Percentiles rank a stretch among this genome's conserved stretches.
These are phyloP conservation scores for Drosophila ironensis DNA, from an alignment of 1,140 invertebrate genomes.

Conservation along the genomic window DNA sequence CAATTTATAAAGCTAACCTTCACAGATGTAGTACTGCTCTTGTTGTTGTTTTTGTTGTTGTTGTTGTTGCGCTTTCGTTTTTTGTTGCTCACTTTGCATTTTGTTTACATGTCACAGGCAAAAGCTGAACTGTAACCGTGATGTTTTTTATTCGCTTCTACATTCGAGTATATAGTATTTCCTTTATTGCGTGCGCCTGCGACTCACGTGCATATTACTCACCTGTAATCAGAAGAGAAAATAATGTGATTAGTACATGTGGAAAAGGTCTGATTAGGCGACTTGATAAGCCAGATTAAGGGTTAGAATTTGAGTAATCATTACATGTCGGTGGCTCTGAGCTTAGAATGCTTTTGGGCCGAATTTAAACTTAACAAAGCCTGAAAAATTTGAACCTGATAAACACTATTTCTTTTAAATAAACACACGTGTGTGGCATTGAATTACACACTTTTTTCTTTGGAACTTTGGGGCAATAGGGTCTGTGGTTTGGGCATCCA, in stretches of 20 bases:
- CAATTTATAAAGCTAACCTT: slow-evolving; percentile 65
- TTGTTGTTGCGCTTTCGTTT: slow-evolving; percentile 15
- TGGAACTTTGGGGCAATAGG: too few relatives aligned
- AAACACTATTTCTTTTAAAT: neutral
- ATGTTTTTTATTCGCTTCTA: slow-evolving; percentile 17
- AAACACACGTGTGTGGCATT: too few relatives aligned
- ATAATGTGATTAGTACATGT: slow-evolving; percentile 20
- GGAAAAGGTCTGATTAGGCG: slow-evolving; percentile 22
- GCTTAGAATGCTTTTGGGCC: neutral
- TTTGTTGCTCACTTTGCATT: slow-evolving; percentile 55
- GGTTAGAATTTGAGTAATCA: slow-evolving; percentile 1
- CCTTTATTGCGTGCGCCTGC: slow-evolving; percentile 26
- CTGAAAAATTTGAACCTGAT: too few relatives aligned
- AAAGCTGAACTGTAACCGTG: slow-evolving; percentile 37
- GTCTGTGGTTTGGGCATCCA: neutral
- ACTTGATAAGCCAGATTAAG: slow-evolving; percentile 12
- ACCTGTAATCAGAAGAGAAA: slow-evolving; percentile 55
- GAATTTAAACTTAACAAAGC: too few relatives aligned
- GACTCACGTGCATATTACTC: slow-evolving; percentile 51
- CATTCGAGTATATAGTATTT: slow-evolving; percentile 19
- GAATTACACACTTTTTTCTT: slow-evolving; percentile 18
- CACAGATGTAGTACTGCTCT: too few relatives aligned
- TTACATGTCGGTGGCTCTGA: neutral
- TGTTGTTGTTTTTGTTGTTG: too few relatives aligned
- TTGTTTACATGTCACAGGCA: slow-evolving; percentile 60